phyloP scores from a whole-genome alignment of 2,797 vertebrate species.

The Xenentodon cancila region DNA sequence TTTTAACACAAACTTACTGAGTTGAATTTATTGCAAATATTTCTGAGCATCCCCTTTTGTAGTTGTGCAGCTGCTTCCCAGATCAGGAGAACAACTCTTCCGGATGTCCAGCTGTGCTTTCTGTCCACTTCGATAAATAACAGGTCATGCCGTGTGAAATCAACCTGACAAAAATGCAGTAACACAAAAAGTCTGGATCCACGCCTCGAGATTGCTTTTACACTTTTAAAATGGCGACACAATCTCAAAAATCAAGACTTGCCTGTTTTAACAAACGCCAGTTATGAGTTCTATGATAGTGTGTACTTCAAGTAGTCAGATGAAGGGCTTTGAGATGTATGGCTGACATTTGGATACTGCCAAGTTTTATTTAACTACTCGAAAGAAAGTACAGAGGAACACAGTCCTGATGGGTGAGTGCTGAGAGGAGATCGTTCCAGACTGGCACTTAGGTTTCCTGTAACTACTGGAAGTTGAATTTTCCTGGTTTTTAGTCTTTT shows the following conservation, averaged over 20 bases:
- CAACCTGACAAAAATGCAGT: slow-evolving; percentile 42
- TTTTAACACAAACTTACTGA: neutral
- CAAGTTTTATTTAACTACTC: slow-evolving; percentile 53
- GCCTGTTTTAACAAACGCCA: slow-evolving; percentile 27
- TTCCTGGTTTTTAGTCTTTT: slow-evolving; percentile 73
- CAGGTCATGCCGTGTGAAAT: slow-evolving; percentile 18
- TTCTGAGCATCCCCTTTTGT: slow-evolving; percentile 13
- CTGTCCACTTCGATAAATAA: slow-evolving; percentile 38
- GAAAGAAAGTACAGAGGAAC: slow-evolving; percentile 51
- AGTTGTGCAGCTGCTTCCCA: slow-evolving; percentile 28
- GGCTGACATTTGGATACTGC: slow-evolving; percentile 32
- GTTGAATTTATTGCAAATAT: neutral
- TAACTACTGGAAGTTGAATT: slow-evolving; percentile 79
- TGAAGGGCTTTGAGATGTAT: slow-evolving; percentile 60
- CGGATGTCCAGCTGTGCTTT: slow-evolving; percentile 42
- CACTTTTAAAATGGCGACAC: slow-evolving; percentile 15
- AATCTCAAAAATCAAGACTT: slow-evolving; percentile 31
- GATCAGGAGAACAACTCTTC: slow-evolving; percentile 17
- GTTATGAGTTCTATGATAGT: slow-evolving; percentile 16
- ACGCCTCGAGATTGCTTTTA: slow-evolving; percentile 9
- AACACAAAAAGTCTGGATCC: slow-evolving; percentile 28
- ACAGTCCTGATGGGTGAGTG: slow-evolving; percentile 58
- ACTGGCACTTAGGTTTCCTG: slow-evolving; percentile 79
- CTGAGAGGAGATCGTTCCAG: slow-evolving; percentile 65
- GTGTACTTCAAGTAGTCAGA: slow-evolving; percentile 44